Base-by-base conservation (phyloP, 2,888 invertebrate species). In the Hipparchia sbordonii region DNA sequence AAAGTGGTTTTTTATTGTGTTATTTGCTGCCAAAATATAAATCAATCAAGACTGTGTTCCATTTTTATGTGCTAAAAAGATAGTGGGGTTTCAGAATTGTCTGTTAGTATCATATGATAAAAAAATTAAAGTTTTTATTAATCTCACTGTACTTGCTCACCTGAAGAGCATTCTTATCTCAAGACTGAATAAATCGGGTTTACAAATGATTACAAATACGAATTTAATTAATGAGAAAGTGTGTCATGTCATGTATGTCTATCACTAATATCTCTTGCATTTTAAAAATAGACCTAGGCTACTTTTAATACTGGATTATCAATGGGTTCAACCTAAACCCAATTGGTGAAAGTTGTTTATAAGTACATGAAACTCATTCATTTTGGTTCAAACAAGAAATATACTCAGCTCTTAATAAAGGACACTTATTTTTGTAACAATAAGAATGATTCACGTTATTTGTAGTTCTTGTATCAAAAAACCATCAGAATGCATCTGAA, bases 21-120 rank as follows among this genome's bases (percentile, higher is more conserved):
- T 74, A 72, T 72, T 76, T 76, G 74, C 76, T 68, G 76, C 74
- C 66, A 72, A 69, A 54, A 48, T 57, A 60, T 33, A 9, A 59
- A 59, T 39, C 33, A 6, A n/a, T n/a, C n/a, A n/a, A n/a, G 56
- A 7, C 10, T 12, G 5, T 5, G 5, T 12, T 52, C 10, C 4
- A 5, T 52, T 52, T 52, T 48, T 48, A 48, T 48, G 4, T 48
- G 48, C 48, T 8, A 48, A 7, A 48, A 48, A 48, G n/a, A 7
- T 13, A 13, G 5, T 56, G n/a, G 6, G 13, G n/a, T 13, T n/a
- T 56, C 52, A 12, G 12, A 13, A n/a, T 13, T 4, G 13, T 56
- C n/a, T 6, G 6, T 56, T n/a, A 0, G 8, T 57, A 57, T 23
- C 23, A 23, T 57, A 23, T 23, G 23, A 23, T 23, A 57, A 23